Conservation (phyloP, 2,797 vertebrate species). For the Mionectes olivaceus region DNA sequence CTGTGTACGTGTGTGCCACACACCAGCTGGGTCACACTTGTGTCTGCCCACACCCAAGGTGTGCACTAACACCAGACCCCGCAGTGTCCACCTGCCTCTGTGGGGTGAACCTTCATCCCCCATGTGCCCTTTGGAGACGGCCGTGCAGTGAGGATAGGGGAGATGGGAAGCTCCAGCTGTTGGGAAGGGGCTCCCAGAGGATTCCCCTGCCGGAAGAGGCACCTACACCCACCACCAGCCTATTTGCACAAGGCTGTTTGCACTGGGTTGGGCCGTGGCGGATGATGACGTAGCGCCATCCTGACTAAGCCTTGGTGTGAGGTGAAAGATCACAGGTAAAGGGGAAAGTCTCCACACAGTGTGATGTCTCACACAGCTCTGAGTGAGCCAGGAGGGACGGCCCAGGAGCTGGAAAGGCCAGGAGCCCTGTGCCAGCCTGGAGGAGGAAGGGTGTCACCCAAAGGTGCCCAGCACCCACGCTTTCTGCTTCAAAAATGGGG, state of each 20-base stretch:
- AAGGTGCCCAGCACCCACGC: not conserved
- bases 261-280: not conserved
- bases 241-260: slow-evolving; percentile 45
- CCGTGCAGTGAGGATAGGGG: accelerated
- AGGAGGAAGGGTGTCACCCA: not conserved
- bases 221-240: accelerated
- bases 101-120: accelerated
- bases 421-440: not conserved
- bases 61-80: accelerated
- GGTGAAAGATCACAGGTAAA: not conserved
- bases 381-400: not conserved
- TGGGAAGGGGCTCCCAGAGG: not conserved
- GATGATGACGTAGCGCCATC: not conserved
- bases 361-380: not conserved
- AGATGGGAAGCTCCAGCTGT: accelerated
- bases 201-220: not conserved
- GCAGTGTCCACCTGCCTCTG: accelerated
- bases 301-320: slow-evolving; percentile 25
- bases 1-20: accelerated
- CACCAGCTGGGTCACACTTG: accelerated
- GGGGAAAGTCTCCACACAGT: not conserved
- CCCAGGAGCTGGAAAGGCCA: not conserved
- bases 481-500: not conserved
- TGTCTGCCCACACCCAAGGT: accelerated
- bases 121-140: accelerated